Conservation (phyloP, 2,888 invertebrate species). For the Cheilosia variabilis region DNA sequence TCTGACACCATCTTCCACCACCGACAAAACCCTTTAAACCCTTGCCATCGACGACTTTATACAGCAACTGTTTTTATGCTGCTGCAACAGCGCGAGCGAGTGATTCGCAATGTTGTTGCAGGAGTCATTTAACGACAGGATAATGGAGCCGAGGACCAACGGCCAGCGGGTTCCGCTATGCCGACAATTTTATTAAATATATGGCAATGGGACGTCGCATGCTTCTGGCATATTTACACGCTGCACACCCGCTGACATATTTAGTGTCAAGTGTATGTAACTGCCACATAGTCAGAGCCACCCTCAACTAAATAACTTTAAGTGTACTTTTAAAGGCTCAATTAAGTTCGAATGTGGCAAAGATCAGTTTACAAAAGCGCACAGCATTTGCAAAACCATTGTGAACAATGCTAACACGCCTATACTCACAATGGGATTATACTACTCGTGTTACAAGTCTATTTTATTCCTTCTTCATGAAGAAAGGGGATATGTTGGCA, state of each 20-base stretch:
- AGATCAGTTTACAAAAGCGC: slow-evolving; percentile 37
- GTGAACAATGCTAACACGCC: slow-evolving; percentile 25
- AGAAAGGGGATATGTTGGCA: not conserved
- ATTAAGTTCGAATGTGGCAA: slow-evolving; percentile 33
- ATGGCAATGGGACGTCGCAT: slow-evolving; percentile 75
- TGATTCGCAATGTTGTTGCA: slow-evolving; percentile 67
- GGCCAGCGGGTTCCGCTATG: slow-evolving; percentile 34
- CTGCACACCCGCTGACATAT: slow-evolving; percentile 71
- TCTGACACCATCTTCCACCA: slow-evolving; percentile 30
- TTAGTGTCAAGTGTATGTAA: slow-evolving; percentile 42
- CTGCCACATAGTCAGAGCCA: not conserved
- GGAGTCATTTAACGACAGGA: slow-evolving; percentile 72
- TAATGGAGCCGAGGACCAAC: slow-evolving; percentile 58
- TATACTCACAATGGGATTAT: slow-evolving; percentile 58
- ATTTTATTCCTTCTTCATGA: slow-evolving; percentile 17
- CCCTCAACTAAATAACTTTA: slow-evolving; percentile 48
- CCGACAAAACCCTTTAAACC: slow-evolving; percentile 10
- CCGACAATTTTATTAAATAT: slow-evolving; percentile 74
- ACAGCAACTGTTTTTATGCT: slow-evolving; percentile 50
- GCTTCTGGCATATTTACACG: slow-evolving; percentile 70
- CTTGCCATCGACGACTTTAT: slow-evolving; percentile 56
- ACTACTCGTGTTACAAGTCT: slow-evolving; percentile 45
- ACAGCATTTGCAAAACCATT: slow-evolving; percentile 47
- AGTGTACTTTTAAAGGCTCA: slow-evolving; percentile 58
- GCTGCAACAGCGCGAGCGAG: slow-evolving; percentile 42